phyloP scores from a whole-genome alignment of 2,797 vertebrate species.

The Sebastes melanostomus region DNA sequence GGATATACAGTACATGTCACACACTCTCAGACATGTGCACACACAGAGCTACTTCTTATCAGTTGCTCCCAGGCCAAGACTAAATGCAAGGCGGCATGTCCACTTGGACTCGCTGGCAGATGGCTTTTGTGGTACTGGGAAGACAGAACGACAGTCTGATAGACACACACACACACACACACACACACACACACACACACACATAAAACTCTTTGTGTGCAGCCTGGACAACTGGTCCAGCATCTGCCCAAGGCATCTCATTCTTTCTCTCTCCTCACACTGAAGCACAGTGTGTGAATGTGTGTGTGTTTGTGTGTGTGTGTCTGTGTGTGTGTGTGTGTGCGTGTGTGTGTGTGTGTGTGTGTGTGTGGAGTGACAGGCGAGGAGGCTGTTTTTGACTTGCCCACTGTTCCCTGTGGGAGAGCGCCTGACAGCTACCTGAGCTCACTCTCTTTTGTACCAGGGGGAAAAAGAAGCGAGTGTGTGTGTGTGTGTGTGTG shows the following conservation, averaged over 20 bases:
- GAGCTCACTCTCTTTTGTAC: conserved; percentile 71
- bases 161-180: conserved; percentile 23
- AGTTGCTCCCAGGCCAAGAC: conserved; percentile 71
- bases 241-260: conserved; percentile 66
- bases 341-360: conserved; percentile 9
- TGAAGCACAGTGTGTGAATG: conserved; percentile 41
- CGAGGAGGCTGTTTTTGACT: conserved; percentile 73
- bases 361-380: conserved; percentile 62
- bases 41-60: conserved; percentile 74
- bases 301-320: conserved; percentile 8
- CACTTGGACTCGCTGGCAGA: conserved; percentile 65
- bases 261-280: conserved; percentile 49
- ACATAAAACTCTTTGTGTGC: conserved; percentile 24
- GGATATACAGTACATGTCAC: conserved; percentile 33
- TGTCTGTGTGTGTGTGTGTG: conserved; percentile 1
- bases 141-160: conserved; percentile 35
- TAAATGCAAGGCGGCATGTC: conserved; percentile 68
- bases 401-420: conserved; percentile 75
- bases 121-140: conserved; percentile 51
- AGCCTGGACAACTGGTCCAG: conserved; percentile 60
- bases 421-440: conserved; percentile 77
- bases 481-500: conserved; percentile 1
- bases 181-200: background rate
- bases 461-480: conserved; percentile 22
- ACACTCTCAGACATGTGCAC: conserved; percentile 21